Evolutionary conservation across 64 coral and sea anemone species (phyloP), one percentile per base, ranked within the genome.

Genomic region (Cladopsammia gracilis): DNA sequence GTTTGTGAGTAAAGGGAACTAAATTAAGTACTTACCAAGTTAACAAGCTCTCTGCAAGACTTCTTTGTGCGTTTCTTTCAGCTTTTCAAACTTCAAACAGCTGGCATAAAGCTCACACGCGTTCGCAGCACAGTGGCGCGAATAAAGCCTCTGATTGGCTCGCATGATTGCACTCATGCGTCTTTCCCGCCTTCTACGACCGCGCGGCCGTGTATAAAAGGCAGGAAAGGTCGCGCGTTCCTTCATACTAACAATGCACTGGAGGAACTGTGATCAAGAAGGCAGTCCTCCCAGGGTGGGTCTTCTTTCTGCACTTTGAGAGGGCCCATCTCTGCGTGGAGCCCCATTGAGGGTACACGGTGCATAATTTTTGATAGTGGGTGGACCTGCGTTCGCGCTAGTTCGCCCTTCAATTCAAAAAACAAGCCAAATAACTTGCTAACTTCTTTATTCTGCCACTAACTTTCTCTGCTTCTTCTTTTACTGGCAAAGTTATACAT

Each of bases 211-310:
- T 50, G 47, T 94, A 94, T 94, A 96, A 93, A 93, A 93, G 87
- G 62, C 89, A 73, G 87, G 73, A 89, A 69, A 58, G 58, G 62
- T 62, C 18, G 71, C 53, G 45, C 59, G 34, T 10, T 72, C 53
- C 20, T 53, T 93, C 95, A 96, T 96, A 96, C 95, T 96, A 96
- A 96, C 95, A 96, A 96, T 93, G 95, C 87, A 89, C 95, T 90
- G 91, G 95, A 93, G 79, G 88, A 74, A 96, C 87, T 90, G 95
- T 96, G 95, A 96, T 96, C 95, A 96, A 20, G 71, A 96, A 96
- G 95, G 95, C 95, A 80, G 91, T 93, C 72, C 60, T 93, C 91
- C 64, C 95, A 87, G 95, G 73, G 58, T 70, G 70, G 91, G 76
- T 74, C 80, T 57, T 66, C 15, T 93, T 87, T 85, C 89, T 86